Evolutionary conservation across 2,797 vertebrate species (phyloP).

Genomic region (Lateolabrax maculatus): DNA sequence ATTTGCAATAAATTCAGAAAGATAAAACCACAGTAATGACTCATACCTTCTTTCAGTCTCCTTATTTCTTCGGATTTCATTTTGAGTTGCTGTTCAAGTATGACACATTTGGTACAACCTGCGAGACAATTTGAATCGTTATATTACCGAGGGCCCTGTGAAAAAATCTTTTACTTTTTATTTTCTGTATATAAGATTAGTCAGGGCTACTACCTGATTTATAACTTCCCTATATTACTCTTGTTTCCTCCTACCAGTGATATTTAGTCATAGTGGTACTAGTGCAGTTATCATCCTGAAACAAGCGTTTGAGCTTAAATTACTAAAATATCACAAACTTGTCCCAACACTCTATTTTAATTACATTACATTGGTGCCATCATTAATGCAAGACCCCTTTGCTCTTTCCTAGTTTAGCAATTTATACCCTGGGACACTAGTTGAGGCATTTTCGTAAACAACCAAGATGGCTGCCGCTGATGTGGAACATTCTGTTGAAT

Average conservation of each 20-base stretch:
- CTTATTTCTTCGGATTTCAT: slow-evolving; percentile 51
- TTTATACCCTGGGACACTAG: neutral
- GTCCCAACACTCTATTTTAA: neutral
- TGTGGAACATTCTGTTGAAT: too few relatives aligned
- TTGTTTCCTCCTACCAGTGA: neutral
- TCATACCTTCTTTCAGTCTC: slow-evolving; percentile 72
- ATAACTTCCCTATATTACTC: neutral
- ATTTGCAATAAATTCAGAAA: neutral
- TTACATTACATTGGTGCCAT: neutral
- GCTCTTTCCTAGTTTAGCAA: neutral
- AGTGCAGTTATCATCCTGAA: neutral
- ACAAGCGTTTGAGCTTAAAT: neutral
- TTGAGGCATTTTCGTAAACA: too few relatives aligned
- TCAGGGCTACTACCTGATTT: neutral
- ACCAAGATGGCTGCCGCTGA: too few relatives aligned
- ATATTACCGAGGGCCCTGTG: neutral
- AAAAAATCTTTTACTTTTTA: neutral
- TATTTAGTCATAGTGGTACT: neutral
- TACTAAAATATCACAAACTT: too few relatives aligned
- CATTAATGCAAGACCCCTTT: neutral
- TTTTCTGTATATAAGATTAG: too few relatives aligned
- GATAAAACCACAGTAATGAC: neutral
- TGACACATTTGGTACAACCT: slow-evolving; percentile 69
- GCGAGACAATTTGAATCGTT: slow-evolving; percentile 35
- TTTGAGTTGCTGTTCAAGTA: slow-evolving; percentile 58